Evolutionary conservation across 2,797 vertebrate species (phyloP).

Genomic region (Acrossocheilus fasciatus): DNA sequence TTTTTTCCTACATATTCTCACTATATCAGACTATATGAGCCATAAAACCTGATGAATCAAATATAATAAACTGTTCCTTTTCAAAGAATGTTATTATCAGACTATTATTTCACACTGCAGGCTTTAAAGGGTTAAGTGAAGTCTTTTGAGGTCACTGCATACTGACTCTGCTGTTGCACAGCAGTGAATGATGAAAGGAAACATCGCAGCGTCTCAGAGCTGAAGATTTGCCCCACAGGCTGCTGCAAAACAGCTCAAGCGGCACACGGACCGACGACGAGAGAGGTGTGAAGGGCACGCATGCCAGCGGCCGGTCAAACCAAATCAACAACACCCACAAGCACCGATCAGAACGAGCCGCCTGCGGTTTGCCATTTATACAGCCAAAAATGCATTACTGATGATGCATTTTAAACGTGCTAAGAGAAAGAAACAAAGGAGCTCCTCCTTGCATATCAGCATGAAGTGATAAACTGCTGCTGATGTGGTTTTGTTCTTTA

Average conservation of each 20-base stretch:
- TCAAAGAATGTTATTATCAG: no score
- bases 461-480: neutral
- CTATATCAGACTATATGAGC: neutral
- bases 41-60: neutral
- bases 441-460: neutral
- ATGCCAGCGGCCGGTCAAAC: neutral
- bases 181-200: constrained; percentile 80
- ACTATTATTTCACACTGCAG: no score
- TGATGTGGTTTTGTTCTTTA: neutral
- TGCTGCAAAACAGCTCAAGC: constrained; percentile 72
- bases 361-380: no score
- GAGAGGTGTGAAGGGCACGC: constrained; percentile 59
- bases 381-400: neutral
- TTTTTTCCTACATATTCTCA: neutral
- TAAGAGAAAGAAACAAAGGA: neutral
- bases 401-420: neutral
- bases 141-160: neutral
- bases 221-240: constrained; percentile 77
- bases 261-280: constrained; percentile 73
- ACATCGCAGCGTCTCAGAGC: constrained; percentile 77
- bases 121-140: neutral
- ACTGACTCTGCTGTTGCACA: constrained; percentile 68
- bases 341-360: neutral
- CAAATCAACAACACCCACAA: neutral
- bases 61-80: neutral